These are phyloP conservation scores for Tarsius wallacei DNA, from an alignment of 2,797 vertebrate species.

Conservation along the genomic window DNA sequence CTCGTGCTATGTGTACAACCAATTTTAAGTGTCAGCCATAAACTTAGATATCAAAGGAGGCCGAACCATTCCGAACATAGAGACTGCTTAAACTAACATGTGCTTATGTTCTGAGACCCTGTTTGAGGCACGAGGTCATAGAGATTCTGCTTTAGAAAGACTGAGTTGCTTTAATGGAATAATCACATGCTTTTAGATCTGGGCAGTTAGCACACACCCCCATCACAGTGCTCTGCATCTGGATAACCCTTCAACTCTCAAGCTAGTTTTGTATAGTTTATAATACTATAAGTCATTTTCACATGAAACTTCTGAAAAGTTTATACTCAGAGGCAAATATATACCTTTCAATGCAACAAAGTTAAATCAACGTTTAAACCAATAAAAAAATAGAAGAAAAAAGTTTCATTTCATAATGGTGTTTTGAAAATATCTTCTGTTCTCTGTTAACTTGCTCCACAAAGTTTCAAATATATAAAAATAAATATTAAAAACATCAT, in stretches of 20 bases:
- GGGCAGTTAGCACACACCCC: not conserved
- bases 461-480: not conserved
- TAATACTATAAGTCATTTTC: not conserved
- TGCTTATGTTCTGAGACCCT: not conserved
- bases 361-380: not conserved
- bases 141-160: not conserved
- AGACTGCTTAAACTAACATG: not conserved
- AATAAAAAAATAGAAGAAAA: not conserved
- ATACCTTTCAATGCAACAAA: constrained; percentile 24
- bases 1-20: not conserved
- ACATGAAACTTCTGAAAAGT: constrained; percentile 12
- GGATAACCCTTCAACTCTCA: not conserved
- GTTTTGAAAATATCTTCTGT: not conserved
- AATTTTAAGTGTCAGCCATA: constrained; percentile 27
- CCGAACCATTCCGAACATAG: not conserved
- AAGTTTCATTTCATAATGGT: not conserved
- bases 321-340: constrained; percentile 8
- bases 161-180: not conserved
- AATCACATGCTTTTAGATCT: not conserved
- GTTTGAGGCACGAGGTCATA: not conserved
- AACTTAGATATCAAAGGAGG: not conserved
- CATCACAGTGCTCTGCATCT: fast-evolving
- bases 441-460: not conserved
- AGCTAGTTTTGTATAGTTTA: not conserved
- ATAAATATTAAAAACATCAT: not conserved